Conservation (phyloP, 2,888 invertebrate genomes). For the Myathropa florea region DNA sequence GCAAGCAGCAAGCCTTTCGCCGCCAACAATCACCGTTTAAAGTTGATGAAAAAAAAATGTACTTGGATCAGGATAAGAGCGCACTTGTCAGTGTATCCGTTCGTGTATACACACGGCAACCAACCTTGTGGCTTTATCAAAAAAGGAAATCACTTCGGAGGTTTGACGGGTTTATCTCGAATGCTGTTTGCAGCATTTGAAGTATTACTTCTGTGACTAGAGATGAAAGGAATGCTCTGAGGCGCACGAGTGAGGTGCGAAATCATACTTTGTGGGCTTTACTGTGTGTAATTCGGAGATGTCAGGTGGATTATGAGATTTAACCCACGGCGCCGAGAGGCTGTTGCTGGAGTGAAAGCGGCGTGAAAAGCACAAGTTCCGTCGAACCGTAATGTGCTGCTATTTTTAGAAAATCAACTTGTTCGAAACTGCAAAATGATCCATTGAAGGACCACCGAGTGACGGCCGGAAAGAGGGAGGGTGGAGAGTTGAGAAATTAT, state of each 20-base stretch:
- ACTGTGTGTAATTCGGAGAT: not conserved
- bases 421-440: not conserved
- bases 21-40: not conserved
- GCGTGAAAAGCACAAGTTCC: not conserved
- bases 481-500: conserved; percentile 16
- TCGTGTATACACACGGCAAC: not conserved
- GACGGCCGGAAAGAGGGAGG: too few relatives aligned
- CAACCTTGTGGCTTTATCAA: not conserved
- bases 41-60: not conserved
- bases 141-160: not conserved
- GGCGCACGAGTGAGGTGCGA: not conserved
- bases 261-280: not conserved
- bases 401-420: conserved; percentile 19
- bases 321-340: not conserved
- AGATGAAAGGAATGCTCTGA: not conserved
- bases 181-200: conserved; percentile 4
- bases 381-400: not conserved
- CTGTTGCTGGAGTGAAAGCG: not conserved
- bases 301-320: conserved; percentile 23
- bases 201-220: conserved; percentile 3
- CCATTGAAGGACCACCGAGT: not conserved
- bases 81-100: not conserved
- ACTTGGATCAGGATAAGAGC: not conserved
- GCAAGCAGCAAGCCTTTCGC: not conserved
- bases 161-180: conserved; percentile 11